Evolutionary conservation across 2,797 vertebrate genomes (phyloP).

Genomic region (Argentina silus): DNA sequence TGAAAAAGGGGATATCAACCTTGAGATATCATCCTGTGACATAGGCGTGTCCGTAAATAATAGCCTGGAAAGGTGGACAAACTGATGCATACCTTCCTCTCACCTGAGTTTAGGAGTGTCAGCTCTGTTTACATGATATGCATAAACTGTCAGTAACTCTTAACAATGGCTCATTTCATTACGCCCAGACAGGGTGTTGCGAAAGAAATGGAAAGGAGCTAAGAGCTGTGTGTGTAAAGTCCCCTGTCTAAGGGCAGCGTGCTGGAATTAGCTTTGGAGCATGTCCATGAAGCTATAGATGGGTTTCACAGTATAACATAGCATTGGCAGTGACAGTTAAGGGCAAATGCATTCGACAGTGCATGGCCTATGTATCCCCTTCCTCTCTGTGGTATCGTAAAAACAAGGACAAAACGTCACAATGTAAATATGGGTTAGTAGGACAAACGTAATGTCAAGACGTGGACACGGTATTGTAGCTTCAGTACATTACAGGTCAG

Average conservation of each 20-base stretch:
- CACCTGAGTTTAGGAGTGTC: constrained; percentile 13
- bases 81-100: not conserved
- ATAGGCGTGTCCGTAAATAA: not conserved
- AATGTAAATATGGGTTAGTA: too few relatives aligned
- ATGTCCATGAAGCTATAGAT: constrained; percentile 10
- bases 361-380: too few relatives aligned
- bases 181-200: constrained; percentile 4
- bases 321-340: not conserved
- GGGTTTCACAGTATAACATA: not conserved
- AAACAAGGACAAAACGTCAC: too few relatives aligned
- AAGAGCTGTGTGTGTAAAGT: not conserved
- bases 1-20: too few relatives aligned
- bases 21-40: not conserved
- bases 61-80: not conserved
- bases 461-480: too few relatives aligned
- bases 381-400: too few relatives aligned
- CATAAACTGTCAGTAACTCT: constrained; percentile 29
- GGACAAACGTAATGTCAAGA: too few relatives aligned
- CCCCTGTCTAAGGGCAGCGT: not conserved
- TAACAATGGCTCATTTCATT: constrained; percentile 40
- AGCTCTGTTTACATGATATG: constrained; percentile 13
- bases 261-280: constrained; percentile 22
- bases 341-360: too few relatives aligned
- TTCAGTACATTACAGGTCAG: not conserved
- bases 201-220: constrained; percentile 7